phyloP scores from a whole-genome alignment of 2,888 invertebrate genomes.

The Adineta ricciae region DNA sequence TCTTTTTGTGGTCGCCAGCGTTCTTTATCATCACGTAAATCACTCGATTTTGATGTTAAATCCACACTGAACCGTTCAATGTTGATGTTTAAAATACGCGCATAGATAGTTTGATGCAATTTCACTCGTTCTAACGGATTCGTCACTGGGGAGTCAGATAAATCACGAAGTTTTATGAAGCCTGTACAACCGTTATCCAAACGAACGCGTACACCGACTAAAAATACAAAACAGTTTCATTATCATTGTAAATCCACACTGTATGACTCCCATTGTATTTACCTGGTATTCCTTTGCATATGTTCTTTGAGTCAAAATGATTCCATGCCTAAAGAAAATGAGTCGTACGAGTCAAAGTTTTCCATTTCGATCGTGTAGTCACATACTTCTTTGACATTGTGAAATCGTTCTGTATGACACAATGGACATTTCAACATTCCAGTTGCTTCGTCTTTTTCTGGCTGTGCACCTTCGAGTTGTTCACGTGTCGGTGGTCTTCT shows the following conservation, averaged over 20 bases:
- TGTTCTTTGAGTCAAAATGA: constrained; percentile 74
- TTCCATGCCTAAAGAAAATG: constrained; percentile 69
- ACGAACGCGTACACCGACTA: constrained; percentile 71
- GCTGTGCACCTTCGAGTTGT: constrained; percentile 28
- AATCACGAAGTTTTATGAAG: constrained; percentile 67
- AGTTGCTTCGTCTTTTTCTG: constrained; percentile 26
- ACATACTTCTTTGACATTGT: neutral
- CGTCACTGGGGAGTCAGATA: constrained; percentile 33
- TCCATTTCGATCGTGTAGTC: no score
- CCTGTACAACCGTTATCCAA: constrained; percentile 74
- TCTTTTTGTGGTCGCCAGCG: constrained; percentile 67
- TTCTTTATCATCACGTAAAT: constrained; percentile 56
- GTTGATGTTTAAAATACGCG: constrained; percentile 84
- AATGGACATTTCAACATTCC: constrained; percentile 30
- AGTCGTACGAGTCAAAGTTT: neutral
- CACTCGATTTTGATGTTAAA: constrained; percentile 81
- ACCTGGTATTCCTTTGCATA: neutral
- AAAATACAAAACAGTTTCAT: neutral
- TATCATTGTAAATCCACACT: no score
- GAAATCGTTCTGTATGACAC: constrained; percentile 15
- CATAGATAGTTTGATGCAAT: constrained; percentile 53
- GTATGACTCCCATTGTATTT: neutral
- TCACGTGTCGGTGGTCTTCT: constrained; percentile 8
- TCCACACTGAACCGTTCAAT: constrained; percentile 74
- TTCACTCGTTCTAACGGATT: constrained; percentile 34